Evolutionary conservation across 2,113 vertebrate species (phyloP).

Genomic region (Corythoichthys haematopterus): DNA sequence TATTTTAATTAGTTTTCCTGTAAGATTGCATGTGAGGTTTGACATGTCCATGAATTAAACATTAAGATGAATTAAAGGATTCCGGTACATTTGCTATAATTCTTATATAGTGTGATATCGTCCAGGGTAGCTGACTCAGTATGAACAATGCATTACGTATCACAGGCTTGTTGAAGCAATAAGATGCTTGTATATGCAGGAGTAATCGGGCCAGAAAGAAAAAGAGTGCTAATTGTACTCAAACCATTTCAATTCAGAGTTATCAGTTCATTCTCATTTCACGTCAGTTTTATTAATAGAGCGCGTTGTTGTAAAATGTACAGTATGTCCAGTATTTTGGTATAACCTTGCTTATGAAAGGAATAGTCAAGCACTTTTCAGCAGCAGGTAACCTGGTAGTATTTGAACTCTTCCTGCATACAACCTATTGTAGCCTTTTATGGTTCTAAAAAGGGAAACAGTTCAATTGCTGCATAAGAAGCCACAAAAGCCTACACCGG

Average conservation of each 20-base stretch:
- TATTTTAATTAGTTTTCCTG: slow-evolving; percentile 18
- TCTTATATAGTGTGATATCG: slow-evolving; percentile 10
- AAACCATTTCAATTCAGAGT: neutral
- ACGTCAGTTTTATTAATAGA: no score
- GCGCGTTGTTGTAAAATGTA: no score
- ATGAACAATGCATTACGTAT: slow-evolving; percentile 15
- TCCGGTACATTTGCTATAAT: slow-evolving; percentile 13
- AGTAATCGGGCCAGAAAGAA: neutral
- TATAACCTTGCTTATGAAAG: no score
- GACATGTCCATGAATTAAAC: slow-evolving; percentile 38
- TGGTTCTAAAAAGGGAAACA: no score
- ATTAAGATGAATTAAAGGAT: slow-evolving; percentile 16
- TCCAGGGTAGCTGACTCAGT: neutral
- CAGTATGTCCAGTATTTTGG: no score
- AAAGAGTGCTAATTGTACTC: neutral
- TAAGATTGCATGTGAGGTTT: slow-evolving; percentile 10
- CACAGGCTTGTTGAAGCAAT: neutral
- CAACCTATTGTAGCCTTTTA: no score
- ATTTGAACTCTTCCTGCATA: no score
- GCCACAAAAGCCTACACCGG: no score
- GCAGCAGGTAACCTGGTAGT: no score
- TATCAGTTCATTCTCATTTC: no score
- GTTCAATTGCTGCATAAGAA: no score
- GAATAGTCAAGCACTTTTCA: no score
- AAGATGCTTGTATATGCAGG: neutral